These are phyloP conservation scores for Enteromius argenteus DNA, from an alignment of 2,797 vertebrate species.

Conservation along the genomic window DNA sequence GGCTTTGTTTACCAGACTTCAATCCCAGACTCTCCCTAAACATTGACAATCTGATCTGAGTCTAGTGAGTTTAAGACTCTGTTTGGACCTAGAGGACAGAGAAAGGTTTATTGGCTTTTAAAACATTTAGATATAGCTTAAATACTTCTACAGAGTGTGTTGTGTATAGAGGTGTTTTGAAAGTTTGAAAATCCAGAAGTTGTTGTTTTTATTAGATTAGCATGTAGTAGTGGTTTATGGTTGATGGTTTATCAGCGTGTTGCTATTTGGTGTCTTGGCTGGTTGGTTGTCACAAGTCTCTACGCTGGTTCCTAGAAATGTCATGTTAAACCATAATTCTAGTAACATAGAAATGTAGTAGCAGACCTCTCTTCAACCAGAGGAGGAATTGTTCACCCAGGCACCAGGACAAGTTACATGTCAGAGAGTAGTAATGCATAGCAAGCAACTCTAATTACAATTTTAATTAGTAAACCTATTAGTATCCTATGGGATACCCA, in stretches of 20 bases:
- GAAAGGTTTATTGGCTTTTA: conserved; percentile 11
- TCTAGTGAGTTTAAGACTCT: conserved; percentile 19
- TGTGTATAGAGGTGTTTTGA: not conserved
- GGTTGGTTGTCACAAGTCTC: not conserved
- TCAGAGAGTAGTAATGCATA: not conserved
- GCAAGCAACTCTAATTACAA: not conserved
- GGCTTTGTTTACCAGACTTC: conserved; percentile 25
- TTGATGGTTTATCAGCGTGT: not conserved
- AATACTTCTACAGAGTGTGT: not conserved
- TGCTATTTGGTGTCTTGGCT: not conserved
- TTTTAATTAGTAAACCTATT: not conserved
- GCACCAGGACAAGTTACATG: not conserved
- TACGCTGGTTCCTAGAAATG: not conserved
- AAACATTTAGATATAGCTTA: not conserved
- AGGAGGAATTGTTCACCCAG: not conserved
- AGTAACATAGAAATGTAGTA: not conserved
- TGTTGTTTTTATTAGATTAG: not conserved
- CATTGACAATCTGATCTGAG: not conserved
- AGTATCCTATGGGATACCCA: not conserved
- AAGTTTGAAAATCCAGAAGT: not conserved
- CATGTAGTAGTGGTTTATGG: not conserved
- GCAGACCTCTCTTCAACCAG: not conserved
- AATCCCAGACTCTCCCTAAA: not conserved
- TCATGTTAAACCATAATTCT: not conserved
- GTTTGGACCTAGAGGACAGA: conserved; percentile 9